Percentiles rank a stretch among this genome's conserved stretches.
phyloP scores from a whole-genome alignment of 2,888 invertebrate genomes.

The Clepsis dumicolana region DNA sequence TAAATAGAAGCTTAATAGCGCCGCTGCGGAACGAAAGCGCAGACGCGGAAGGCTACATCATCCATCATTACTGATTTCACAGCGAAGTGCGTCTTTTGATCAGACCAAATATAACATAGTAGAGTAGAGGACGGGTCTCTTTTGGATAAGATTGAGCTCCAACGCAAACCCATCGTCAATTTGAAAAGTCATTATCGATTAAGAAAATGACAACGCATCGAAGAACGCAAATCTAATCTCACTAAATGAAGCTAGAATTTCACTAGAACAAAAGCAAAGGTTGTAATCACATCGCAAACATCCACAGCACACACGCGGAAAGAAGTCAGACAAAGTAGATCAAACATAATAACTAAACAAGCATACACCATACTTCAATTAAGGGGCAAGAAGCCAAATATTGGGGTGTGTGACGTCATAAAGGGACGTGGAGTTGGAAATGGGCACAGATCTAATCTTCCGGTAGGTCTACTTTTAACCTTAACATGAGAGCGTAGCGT shows the following conservation, averaged over 20 bases:
- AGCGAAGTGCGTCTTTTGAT: slow-evolving; percentile 22
- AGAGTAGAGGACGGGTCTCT: not conserved
- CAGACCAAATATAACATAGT: slow-evolving; percentile 12
- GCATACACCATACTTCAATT: slow-evolving; percentile 63
- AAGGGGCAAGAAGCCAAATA: slow-evolving; percentile 58
- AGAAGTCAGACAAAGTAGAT: slow-evolving; percentile 49
- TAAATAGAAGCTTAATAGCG: slow-evolving; percentile 60
- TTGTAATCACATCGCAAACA: slow-evolving; percentile 34
- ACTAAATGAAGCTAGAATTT: slow-evolving; percentile 4
- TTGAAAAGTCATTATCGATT: no score
- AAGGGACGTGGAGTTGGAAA: slow-evolving; percentile 56
- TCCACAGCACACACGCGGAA: slow-evolving; percentile 37
- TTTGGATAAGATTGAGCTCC: not conserved
- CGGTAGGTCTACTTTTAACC: slow-evolving; percentile 7
- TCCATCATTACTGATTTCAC: slow-evolving; percentile 40
- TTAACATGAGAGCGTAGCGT: not conserved
- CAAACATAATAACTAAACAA: slow-evolving; percentile 62
- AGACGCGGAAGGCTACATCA: slow-evolving; percentile 18
- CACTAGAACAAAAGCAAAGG: slow-evolving; percentile 14
- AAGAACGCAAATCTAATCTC: not conserved
- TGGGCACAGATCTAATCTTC: slow-evolving; percentile 20
- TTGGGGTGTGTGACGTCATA: slow-evolving; percentile 69
- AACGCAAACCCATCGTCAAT: no score
- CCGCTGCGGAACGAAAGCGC: slow-evolving; percentile 50
- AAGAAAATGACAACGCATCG: not conserved